phyloP scores from a whole-genome alignment of 2,113 vertebrate genomes.

The Phyllostomus discolor region DNA sequence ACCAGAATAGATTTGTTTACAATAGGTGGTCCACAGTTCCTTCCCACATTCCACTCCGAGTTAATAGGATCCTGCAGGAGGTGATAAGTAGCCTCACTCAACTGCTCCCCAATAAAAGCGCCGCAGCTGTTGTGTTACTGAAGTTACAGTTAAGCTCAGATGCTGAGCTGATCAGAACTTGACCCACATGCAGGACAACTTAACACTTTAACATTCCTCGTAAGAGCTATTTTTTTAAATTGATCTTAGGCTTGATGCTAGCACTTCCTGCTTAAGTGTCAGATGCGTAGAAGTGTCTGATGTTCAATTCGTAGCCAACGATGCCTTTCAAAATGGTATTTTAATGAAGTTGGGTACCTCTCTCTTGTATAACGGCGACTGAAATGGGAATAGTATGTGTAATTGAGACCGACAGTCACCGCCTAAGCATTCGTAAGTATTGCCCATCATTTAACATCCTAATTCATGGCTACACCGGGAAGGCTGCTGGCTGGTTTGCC shows the following conservation, averaged over 20 bases:
- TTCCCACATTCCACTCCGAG: neutral
- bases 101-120: neutral
- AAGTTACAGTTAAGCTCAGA: neutral
- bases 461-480: neutral
- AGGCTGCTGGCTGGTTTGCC: neutral
- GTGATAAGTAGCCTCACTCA: neutral
- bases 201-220: neutral
- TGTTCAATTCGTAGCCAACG: neutral
- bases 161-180: neutral
- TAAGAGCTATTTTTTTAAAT: neutral
- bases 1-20: slow-evolving; percentile 6
- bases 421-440: neutral
- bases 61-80: neutral
- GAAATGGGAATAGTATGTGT: neutral
- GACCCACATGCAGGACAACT: neutral
- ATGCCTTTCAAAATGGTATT: neutral
- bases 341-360: neutral
- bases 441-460: neutral
- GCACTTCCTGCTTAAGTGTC: neutral
- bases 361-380: neutral
- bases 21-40: neutral
- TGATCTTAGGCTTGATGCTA: neutral
- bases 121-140: neutral
- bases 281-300: neutral
- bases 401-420: neutral